Percentiles rank a stretch among this genome's conserved stretches.
These are phyloP conservation scores for Eueides isabella DNA, from an alignment of 1,140 invertebrate genomes.

Conservation along the genomic window DNA sequence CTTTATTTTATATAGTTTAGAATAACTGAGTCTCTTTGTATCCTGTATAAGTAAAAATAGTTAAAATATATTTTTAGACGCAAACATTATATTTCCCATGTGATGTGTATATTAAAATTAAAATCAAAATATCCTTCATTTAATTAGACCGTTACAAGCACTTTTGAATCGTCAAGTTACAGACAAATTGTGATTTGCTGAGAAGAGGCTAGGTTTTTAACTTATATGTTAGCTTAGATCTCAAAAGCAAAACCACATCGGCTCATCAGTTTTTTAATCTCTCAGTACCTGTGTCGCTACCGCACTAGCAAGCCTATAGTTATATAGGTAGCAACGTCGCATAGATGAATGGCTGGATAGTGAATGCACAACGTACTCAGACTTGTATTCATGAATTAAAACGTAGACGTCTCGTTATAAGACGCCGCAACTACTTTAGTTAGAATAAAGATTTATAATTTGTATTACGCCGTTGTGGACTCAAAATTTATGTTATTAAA, in stretches of 20 bases:
- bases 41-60: too few species aligned
- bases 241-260: constrained; percentile 9
- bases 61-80: too few species aligned
- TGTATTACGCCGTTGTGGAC: not conserved
- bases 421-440: constrained; percentile 15
- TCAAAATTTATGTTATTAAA: not conserved
- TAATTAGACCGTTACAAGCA: too few species aligned
- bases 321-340: not conserved
- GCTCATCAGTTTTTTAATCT: constrained; percentile 21
- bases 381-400: constrained; percentile 35
- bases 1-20: too few species aligned
- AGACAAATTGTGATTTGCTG: too few species aligned
- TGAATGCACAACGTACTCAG: constrained; percentile 31
- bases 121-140: too few species aligned
- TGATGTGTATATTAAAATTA: too few species aligned
- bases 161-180: too few species aligned
- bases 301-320: constrained; percentile 2
- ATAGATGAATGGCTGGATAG: constrained; percentile 18
- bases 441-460: not conserved
- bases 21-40: too few species aligned
- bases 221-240: not conserved
- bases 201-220: too few species aligned
- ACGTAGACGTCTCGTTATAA: constrained; percentile 25
- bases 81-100: too few species aligned
- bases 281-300: not conserved